Evolutionary conservation across 2,113 vertebrate species (phyloP).

Genomic region (Lepus americanus): DNA sequence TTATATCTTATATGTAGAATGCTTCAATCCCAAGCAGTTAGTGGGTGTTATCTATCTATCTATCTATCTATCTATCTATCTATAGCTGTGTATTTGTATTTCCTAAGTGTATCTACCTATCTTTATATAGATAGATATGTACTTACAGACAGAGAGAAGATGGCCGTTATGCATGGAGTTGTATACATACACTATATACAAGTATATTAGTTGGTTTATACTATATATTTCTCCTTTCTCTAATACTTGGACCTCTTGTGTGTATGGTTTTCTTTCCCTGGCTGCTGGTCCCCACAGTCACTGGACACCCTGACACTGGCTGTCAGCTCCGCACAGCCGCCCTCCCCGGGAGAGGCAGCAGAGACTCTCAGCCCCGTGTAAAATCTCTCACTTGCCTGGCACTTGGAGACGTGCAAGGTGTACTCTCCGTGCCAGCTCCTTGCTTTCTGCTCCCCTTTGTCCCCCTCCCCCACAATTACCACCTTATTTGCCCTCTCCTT

Average conservation of each 20-base stretch:
- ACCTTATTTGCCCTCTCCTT: constrained; percentile 25
- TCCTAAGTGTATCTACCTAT: background rate
- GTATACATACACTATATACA: rapidly evolving
- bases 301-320: rapidly evolving
- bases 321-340: background rate
- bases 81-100: background rate
- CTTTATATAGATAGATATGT: background rate
- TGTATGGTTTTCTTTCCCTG: background rate
- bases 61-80: background rate
- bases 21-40: background rate
- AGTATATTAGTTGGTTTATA: background rate
- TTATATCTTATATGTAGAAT: constrained; percentile 8
- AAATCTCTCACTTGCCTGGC: constrained; percentile 43
- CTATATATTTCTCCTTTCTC: background rate
- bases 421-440: background rate
- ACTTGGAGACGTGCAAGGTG: background rate
- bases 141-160: background rate
- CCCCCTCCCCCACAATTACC: background rate
- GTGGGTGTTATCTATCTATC: background rate
- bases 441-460: background rate
- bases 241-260: background rate
- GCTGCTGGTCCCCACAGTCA: background rate
- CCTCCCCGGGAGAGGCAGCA: background rate
- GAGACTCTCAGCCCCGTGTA: background rate
- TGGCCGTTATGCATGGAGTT: background rate